These are phyloP conservation scores for Euglossa dilemma DNA, from an alignment of 1,140 invertebrate genomes.

Conservation along the genomic window DNA sequence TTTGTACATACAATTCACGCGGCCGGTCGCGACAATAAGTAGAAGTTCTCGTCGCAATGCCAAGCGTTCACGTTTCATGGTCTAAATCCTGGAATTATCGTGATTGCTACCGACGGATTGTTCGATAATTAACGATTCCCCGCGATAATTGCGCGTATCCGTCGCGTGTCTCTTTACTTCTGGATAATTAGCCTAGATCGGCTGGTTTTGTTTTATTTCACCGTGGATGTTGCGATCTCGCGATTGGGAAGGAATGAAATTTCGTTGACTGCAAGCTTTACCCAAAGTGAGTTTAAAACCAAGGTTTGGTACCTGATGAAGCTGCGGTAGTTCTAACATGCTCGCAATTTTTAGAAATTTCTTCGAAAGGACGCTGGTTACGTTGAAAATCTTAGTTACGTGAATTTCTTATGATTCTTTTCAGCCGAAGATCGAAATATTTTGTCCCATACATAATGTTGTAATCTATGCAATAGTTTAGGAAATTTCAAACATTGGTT, in stretches of 20 bases:
- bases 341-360: no score
- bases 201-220: background rate
- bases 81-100: constrained; percentile 30
- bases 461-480: no score
- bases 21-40: background rate
- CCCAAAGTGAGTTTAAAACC: no score
- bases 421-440: no score
- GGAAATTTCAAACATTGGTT: no score
- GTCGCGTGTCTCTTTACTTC: background rate
- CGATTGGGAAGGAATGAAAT: background rate
- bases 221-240: background rate
- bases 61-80: constrained; percentile 2
- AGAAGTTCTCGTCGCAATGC: background rate
- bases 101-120: background rate
- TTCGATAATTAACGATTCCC: background rate
- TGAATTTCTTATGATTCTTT: no score
- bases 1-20: background rate
- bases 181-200: constrained; percentile 8
- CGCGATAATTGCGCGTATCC: constrained; percentile 6
- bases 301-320: no score
- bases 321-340: no score
- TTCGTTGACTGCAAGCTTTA: no score
- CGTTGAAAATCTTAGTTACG: no score
- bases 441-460: no score
- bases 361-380: no score